phyloP scores from a whole-genome alignment of 1,140 invertebrate genomes.

The Andrena cerasifolii region DNA sequence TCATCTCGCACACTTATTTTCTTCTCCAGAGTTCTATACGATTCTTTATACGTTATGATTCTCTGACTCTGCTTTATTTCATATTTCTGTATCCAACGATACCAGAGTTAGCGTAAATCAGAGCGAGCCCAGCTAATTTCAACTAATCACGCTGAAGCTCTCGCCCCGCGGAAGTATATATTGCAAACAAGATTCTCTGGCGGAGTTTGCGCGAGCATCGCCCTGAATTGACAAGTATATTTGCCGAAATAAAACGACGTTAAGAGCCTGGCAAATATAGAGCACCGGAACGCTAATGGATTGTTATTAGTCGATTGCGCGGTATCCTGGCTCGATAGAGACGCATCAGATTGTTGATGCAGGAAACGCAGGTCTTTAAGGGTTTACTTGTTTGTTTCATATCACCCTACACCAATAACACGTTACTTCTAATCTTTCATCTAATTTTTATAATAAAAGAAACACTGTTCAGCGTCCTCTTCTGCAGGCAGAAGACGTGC shows the following conservation, averaged over 20 bases:
- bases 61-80: neutral
- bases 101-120: neutral
- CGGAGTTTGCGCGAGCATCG: neutral
- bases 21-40: neutral
- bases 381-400: neutral
- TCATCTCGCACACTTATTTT: too few relatives aligned
- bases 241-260: conserved; percentile 11
- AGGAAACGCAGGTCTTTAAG: conserved; percentile 5
- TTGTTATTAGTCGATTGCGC: conserved; percentile 28
- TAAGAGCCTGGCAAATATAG: conserved; percentile 19
- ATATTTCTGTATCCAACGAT: neutral
- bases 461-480: too few relatives aligned
- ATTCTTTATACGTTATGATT: too few relatives aligned
- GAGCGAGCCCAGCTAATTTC: neutral
- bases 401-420: neutral
- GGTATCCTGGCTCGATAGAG: neutral
- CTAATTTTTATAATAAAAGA: neutral
- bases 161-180: neutral
- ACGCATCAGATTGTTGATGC: neutral
- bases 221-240: conserved; percentile 1
- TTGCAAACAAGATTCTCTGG: neutral
- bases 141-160: neutral
- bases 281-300: conserved; percentile 20
- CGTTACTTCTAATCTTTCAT: neutral
- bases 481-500: too few relatives aligned